Base-by-base conservation (phyloP, 2,888 invertebrate species). In the Noctua janthina region DNA sequence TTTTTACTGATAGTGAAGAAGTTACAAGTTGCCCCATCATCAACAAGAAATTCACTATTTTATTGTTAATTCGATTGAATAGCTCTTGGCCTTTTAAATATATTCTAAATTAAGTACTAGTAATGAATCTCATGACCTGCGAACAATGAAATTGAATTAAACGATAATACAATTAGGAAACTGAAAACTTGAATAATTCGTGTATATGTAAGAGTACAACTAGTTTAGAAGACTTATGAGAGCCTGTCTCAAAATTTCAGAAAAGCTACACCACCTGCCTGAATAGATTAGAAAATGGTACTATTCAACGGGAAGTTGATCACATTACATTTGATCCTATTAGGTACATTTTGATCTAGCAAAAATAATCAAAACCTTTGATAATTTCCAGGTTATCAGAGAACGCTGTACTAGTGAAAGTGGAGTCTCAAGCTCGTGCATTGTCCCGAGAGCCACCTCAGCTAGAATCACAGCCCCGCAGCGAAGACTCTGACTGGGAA, bases 401-500 rank as follows among this genome's bases (percentile, higher is more conserved):
- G 70, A 98, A 98, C 92, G 98, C 98, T 0, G 97, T 98, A 39
- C 97, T 98, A 5, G 96, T 98, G 11, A 97, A 98, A 76, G 97
- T 98, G 95, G 98, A 98, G 80, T 97, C 97, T 0, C 98, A 98
- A 91, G 97, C 98, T 10, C 96, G 98, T 39, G 98, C 98, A 4
- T 94, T 98, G 29, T 93, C 97, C n/a, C 97, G 97, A 56, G 98
- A 98, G 90, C 98, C 98, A 1, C 98, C 98, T 87, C 98, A 98
- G 92, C 98, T 98, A 91, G 98, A 98, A 17, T 97, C 98, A 20
- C 97, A 98, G 88, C 97, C 98, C 1, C 97, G 98, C 77, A 97
- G 98, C 51, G 98, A 98, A 23, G 98, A 98, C 88, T 97, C 98
- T 0, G 98, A 98, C 93, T 99, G 98, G 98, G 98, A 98, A 91